Conservation (phyloP, 2,888 invertebrate genomes). For the Calameuta pallipes region DNA sequence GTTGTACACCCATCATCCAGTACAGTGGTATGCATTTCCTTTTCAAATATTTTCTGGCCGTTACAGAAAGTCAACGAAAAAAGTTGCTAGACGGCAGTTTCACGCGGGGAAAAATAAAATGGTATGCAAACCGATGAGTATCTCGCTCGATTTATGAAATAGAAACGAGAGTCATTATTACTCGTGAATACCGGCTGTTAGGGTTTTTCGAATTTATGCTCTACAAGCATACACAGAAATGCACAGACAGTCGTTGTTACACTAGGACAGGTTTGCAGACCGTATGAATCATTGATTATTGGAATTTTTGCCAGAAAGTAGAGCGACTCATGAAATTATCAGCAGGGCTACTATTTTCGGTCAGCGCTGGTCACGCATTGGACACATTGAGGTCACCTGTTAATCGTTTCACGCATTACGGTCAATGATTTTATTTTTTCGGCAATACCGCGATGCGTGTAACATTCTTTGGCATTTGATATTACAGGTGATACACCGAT, state of each 20-base stretch:
- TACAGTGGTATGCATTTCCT: neutral
- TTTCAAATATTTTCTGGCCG: neutral
- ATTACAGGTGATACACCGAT: neutral
- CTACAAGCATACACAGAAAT: neutral
- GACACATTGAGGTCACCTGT: neutral
- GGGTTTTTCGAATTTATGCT: neutral
- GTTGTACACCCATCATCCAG: neutral
- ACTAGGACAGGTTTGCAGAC: neutral
- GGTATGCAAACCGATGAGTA: neutral
- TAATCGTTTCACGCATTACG: neutral
- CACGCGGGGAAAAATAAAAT: neutral
- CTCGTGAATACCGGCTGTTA: neutral
- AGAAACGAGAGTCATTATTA: neutral
- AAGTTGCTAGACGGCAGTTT: too few relatives aligned
- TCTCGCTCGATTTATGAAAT: neutral
- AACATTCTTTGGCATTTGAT: neutral
- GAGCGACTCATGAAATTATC: neutral
- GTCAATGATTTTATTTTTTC: neutral
- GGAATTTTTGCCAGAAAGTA: neutral
- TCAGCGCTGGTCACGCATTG: conserved; percentile 1
- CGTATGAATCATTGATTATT: neutral
- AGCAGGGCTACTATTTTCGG: neutral
- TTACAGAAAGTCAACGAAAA: neutral
- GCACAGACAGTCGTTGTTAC: neutral
- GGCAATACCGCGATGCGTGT: neutral